Evolutionary conservation across 2,113 vertebrate genomes (phyloP).

Genomic region (Phylloscopus trochiloides): DNA sequence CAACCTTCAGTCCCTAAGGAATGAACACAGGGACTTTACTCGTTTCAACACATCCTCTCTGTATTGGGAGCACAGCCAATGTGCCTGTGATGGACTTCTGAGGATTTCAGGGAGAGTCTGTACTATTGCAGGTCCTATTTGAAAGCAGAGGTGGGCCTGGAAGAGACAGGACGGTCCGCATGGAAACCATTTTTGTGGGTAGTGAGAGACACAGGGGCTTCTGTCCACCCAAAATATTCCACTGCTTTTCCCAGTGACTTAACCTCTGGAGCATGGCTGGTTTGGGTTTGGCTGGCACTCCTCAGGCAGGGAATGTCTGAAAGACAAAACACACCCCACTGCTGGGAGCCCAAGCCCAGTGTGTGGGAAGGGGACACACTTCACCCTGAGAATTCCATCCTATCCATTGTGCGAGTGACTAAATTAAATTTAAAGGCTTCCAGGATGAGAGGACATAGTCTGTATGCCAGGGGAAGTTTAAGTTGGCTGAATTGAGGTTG

Average conservation of each 20-base stretch:
- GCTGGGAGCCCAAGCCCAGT: rapidly evolving
- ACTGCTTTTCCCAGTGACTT: background rate
- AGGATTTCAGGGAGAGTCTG: background rate
- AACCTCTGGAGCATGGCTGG: too few relatives aligned
- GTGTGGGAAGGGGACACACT: rapidly evolving
- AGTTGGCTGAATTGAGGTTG: background rate
- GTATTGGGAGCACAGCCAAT: background rate
- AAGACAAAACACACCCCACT: rapidly evolving
- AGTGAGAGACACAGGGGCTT: background rate
- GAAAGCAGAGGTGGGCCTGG: background rate
- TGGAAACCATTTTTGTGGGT: background rate
- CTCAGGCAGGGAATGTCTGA: rapidly evolving
- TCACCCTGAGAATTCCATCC: background rate
- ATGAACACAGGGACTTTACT: background rate
- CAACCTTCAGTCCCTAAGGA: background rate
- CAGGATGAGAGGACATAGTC: background rate
- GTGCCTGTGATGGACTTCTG: background rate
- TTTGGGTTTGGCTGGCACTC: too few relatives aligned
- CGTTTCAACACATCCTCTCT: background rate
- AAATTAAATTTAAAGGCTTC: background rate
- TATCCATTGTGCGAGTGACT: rapidly evolving
- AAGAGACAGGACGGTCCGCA: rapidly evolving
- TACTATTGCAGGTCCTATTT: too few relatives aligned
- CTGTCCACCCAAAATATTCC: background rate
- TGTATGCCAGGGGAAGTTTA: background rate